Conservation (phyloP, 2,797 vertebrate genomes). For the Cottoperca gobio region DNA sequence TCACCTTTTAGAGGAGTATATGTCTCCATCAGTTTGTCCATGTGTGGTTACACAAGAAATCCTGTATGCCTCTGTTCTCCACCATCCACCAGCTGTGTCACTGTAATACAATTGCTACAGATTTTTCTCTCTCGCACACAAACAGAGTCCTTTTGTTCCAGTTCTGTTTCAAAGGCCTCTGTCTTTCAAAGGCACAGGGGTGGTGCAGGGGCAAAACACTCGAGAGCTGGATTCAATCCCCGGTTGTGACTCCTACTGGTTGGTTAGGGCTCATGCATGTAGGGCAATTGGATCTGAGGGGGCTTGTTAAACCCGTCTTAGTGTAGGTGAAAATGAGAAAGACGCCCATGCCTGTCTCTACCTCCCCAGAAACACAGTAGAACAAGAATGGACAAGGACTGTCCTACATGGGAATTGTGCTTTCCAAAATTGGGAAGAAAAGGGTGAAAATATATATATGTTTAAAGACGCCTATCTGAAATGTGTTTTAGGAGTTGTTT, state of each 20-base stretch:
- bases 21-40: constrained; percentile 20
- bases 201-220: constrained; percentile 37
- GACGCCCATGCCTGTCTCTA: not conserved
- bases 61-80: constrained; percentile 20
- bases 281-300: constrained; percentile 16
- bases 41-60: constrained; percentile 14
- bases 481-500: constrained; percentile 59
- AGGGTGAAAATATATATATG: not conserved
- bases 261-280: constrained; percentile 20
- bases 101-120: constrained; percentile 53
- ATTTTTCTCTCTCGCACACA: constrained; percentile 51
- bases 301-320: constrained; percentile 30
- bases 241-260: constrained; percentile 31
- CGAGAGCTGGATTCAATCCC: constrained; percentile 25
- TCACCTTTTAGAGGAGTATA: constrained; percentile 4
- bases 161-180: constrained; percentile 67
- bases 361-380: constrained; percentile 12
- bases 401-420: constrained; percentile 11
- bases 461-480: constrained; percentile 20
- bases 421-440: constrained; percentile 30
- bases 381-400: constrained; percentile 20
- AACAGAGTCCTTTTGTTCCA: constrained; percentile 76
- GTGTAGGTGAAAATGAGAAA: constrained; percentile 27
- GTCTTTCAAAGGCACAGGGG: constrained; percentile 62
- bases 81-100: constrained; percentile 77